These are phyloP conservation scores for Torymus tubicola DNA, from an alignment of 2,888 invertebrate genomes.

Conservation along the genomic window DNA sequence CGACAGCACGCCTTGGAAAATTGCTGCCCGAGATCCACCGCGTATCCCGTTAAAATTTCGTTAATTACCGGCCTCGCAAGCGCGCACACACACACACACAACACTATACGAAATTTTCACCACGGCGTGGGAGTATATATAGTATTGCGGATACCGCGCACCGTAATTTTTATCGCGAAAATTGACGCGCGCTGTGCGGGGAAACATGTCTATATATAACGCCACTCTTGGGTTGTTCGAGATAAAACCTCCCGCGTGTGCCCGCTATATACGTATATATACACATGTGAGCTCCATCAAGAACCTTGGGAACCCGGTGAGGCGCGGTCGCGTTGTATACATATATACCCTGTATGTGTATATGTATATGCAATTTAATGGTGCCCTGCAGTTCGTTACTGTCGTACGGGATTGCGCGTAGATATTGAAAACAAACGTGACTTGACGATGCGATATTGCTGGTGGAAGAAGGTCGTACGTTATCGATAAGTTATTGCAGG, in stretches of 20 bases:
- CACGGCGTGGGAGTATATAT: conserved; percentile 15
- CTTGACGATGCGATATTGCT: too few species aligned
- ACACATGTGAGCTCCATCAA: too few species aligned
- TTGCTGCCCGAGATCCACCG: not conserved
- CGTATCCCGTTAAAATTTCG: conserved; percentile 38
- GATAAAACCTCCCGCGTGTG: too few species aligned
- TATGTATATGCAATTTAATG: not conserved
- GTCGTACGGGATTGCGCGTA: too few species aligned
- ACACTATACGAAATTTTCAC: conserved; percentile 3
- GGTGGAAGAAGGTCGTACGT: too few species aligned
- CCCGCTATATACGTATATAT: too few species aligned
- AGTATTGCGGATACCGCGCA: too few species aligned
- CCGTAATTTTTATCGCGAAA: conserved; percentile 39
- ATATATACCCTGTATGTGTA: not conserved
- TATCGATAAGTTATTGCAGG: too few species aligned
- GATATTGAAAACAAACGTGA: too few species aligned
- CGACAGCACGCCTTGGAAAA: conserved; percentile 7
- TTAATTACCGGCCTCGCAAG: conserved; percentile 34
- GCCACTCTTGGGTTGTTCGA: too few species aligned
- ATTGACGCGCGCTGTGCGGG: conserved; percentile 3
- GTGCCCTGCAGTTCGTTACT: not conserved
- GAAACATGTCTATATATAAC: too few species aligned
- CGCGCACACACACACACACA: too few species aligned
- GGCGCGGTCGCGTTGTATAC: not conserved
- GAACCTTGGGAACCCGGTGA: not conserved